A percentile compares a stretch with the other conserved stretches of the same genome.
Evolutionary conservation across 2,888 invertebrate genomes (phyloP).

Genomic region (Timema podura): DNA sequence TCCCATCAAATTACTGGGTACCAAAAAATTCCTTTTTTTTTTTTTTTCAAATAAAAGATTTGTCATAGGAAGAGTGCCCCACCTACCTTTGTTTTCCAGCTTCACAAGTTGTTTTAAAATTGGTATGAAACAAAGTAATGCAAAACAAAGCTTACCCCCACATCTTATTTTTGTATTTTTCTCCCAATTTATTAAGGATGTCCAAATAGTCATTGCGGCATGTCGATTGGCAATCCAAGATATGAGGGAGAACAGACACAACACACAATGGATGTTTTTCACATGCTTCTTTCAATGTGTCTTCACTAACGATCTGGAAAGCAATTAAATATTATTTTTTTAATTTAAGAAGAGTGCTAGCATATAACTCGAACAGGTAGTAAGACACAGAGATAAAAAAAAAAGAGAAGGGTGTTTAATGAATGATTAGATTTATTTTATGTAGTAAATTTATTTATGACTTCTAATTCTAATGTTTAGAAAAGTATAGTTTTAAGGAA

Average conservation of each 20-base stretch:
- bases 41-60: not conserved
- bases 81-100: not conserved
- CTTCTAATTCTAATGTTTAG: no score
- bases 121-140: not conserved
- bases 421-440: no score
- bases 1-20: no score
- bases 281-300: conserved; percentile 69
- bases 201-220: conserved; percentile 68
- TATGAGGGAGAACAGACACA: conserved; percentile 88
- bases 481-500: no score
- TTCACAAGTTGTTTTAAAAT: not conserved
- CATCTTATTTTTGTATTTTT: conserved; percentile 88
- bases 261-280: conserved; percentile 86
- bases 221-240: conserved; percentile 79
- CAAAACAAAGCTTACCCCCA: conserved; percentile 61
- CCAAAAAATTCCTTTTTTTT: not conserved
- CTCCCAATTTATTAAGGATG: conserved; percentile 52
- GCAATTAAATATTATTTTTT: not conserved
- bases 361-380: no score
- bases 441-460: no score
- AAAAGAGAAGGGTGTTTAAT: no score
- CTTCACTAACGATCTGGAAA: conserved; percentile 50
- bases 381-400: no score
- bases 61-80: not conserved
- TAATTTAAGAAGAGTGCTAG: no score